Base-by-base conservation (phyloP, 2,888 invertebrate species). In the Cartodere bifasciata region DNA sequence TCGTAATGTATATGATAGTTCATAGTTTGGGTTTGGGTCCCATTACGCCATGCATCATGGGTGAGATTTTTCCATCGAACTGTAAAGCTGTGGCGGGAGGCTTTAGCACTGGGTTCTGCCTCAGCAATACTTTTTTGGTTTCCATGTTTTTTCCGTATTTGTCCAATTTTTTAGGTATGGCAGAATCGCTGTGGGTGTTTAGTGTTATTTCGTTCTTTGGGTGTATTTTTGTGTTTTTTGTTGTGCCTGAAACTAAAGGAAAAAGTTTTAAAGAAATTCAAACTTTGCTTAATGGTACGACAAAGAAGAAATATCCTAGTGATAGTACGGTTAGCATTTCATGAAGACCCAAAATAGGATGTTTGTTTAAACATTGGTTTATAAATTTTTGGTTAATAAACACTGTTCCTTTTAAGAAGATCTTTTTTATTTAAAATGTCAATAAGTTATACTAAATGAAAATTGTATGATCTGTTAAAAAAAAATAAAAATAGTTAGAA, bases 161-260 rank as follows among this genome's bases (percentile, higher is more conserved):
- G 2, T 66, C 68, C 0, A 37, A 37, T 0, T 57, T 62, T 0
- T 56, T 77, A n/a, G 81, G 81, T 3, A 65, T 67, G 44, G 68
- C 70, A 43, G 65, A 64, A 1, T 72, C 76, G 0, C 84, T 81
- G 62, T 80, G 80, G 70, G 56, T 80, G 21, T 84, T 82, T 53
- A 72, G 71, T 2, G 54, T 51, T 2, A 70, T 64, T 45, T 74
- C 73, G 40, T 44, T 64, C 2, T 10, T 65, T 1, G 61, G 74
- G 0, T 75, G 78, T 55, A 64, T 79, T 53, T 87, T 85, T 58
- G 72, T 77, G 0, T 56, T 75, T 28, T 67, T 76, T 44, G 47
- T 77, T 24, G 69, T 88, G 11, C 86, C 87, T 4, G 88, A 87
- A 62, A 87, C 87, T 1, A 86, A 82, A 58, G 86, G 86, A 16